Evolutionary conservation across 2,113 vertebrate genomes (phyloP), one percentile per base, ranked within the genome.

Genomic region (Speoplatyrhinus poulsoni): DNA sequence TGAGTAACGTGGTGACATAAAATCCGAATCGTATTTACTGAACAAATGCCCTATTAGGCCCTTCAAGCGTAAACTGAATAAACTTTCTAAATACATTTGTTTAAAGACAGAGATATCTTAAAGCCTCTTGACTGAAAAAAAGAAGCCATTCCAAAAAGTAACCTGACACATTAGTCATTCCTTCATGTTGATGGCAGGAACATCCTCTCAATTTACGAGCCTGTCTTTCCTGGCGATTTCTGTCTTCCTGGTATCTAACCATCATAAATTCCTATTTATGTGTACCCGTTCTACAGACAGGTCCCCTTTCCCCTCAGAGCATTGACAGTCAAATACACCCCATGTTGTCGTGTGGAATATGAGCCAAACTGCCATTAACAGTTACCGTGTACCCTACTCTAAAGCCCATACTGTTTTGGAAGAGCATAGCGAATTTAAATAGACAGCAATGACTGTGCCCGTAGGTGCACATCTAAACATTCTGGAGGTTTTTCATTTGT

Each of bases 241-340:
- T 85, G 89, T 83, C 87, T 83, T 75, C 80, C 83, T 80, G 72
- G 82, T 87, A 82, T 77, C 83, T 80, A 41, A 60, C 65, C 73
- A 72, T 88, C 83, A 85, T 86, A 88, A 91, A 89, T 88, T 87
- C 69, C 82, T 83, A 78, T 82, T 88, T 87, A 85, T 82, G 81
- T 82, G 77, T 80, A 54, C 82, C 82, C 84, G 78, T 87, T 85
- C 82, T 72, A 84, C 72, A 77, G 86, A 75, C 81, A 17, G 71
- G 75, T 66, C 75, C 60, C 80, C 67, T 62, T 80, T 83, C 85
- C 77, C 50, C 32, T 74, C 76, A 74, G 76, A 16, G 79, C 79
- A 76, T 62, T 60, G 78, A 82, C 80, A 82, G 17, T 77, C 10
- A 77, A 85, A 76, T 48, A 70, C 75, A 61, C 73, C 71, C 33